Evolutionary conservation across 2,888 invertebrate species (phyloP).

Genomic region (Zygothrica quintamaculata): DNA sequence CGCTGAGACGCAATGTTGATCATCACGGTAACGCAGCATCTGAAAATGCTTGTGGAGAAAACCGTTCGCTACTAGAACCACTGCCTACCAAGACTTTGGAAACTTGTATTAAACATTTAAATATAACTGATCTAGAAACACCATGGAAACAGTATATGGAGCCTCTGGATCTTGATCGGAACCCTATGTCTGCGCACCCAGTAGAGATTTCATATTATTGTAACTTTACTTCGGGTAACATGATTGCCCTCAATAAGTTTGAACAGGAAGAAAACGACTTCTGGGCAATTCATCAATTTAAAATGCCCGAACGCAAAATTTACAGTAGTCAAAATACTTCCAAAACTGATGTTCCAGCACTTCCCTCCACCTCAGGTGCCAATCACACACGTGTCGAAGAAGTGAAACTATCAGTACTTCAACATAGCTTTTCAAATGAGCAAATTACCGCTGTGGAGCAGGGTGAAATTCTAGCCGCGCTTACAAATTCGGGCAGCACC

Average conservation of each 20-base stretch:
- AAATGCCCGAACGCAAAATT: conserved; percentile 53
- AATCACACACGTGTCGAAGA: conserved; percentile 17
- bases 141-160: conserved; percentile 85
- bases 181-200: conserved; percentile 86
- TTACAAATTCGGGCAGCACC: conserved; percentile 88
- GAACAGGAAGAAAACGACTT: conserved; percentile 51
- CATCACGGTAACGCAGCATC: conserved; percentile 66
- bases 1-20: conserved; percentile 74
- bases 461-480: conserved; percentile 85
- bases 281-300: conserved; percentile 66
- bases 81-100: conserved; percentile 63
- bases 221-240: conserved; percentile 85
- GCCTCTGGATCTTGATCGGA: conserved; percentile 88
- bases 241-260: conserved; percentile 49
- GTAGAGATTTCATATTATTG: conserved; percentile 90
- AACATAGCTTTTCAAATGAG: conserved; percentile 48
- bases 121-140: conserved; percentile 50
- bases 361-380: conserved; percentile 10
- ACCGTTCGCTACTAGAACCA: conserved; percentile 68
- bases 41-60: conserved; percentile 57
- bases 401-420: conserved; percentile 63
- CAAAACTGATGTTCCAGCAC: conserved; percentile 22
- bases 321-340: conserved; percentile 23
- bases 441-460: conserved; percentile 78
- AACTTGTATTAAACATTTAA: conserved; percentile 26